phyloP scores from a whole-genome alignment of 2,888 invertebrate species.

The Pollenia labialis region DNA sequence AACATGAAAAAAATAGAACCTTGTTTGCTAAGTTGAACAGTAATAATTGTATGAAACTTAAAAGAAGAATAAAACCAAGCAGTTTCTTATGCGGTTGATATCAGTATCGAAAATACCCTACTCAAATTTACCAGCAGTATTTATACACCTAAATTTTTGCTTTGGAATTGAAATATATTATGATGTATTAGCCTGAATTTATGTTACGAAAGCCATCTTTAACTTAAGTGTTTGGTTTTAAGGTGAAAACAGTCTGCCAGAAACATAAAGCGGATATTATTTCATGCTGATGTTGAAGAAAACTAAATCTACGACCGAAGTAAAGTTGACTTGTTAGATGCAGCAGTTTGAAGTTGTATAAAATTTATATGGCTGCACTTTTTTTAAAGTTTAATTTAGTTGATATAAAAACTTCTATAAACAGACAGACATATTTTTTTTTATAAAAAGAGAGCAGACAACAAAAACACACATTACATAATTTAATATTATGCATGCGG shows the following conservation, averaged over 20 bases:
- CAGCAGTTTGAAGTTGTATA: constrained; percentile 25
- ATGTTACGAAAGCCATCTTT: neutral
- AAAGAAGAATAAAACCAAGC: constrained; percentile 32
- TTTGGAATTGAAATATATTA: too few species aligned
- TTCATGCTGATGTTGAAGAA: constrained; percentile 46
- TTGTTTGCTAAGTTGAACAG: constrained; percentile 41
- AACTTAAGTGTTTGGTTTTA: neutral
- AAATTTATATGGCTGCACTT: constrained; percentile 35
- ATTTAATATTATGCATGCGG: constrained; percentile 69
- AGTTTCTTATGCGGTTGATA: constrained; percentile 39
- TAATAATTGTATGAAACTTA: constrained; percentile 7
- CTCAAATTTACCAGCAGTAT: neutral
- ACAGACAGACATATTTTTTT: constrained; percentile 23
- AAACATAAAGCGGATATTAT: constrained; percentile 59
- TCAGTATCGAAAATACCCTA: constrained; percentile 25
- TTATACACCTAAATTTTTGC: neutral
- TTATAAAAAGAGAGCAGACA: constrained; percentile 32
- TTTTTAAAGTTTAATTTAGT: constrained; percentile 41
- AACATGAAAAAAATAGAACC: constrained; percentile 25
- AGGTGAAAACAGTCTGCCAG: constrained; percentile 19
- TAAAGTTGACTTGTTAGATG: constrained; percentile 27
- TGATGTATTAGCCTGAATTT: neutral
- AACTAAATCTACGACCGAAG: constrained; percentile 36
- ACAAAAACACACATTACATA: constrained; percentile 51
- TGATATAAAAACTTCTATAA: constrained; percentile 34